Evolutionary conservation across 2,113 vertebrate species (phyloP).

Genomic region (Origma solitaria): DNA sequence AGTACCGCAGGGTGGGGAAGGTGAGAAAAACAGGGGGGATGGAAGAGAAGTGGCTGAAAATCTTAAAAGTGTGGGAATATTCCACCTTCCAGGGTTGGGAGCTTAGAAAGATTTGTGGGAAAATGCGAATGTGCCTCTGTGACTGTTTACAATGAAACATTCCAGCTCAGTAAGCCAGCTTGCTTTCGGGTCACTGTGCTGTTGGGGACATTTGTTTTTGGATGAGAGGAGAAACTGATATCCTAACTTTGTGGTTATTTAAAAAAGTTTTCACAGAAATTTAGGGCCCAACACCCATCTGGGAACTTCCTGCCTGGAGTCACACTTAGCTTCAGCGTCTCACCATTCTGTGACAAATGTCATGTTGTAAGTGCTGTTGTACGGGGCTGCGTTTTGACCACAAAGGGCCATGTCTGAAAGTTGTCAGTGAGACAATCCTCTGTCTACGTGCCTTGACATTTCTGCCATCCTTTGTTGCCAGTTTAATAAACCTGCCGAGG

Average conservation of each 20-base stretch:
- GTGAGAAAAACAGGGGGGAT: background rate
- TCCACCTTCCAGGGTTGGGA: background rate
- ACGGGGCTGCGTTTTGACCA: background rate
- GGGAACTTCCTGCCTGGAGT: background rate
- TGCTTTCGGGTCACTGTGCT: background rate
- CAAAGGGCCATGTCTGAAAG: background rate
- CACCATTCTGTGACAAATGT: background rate
- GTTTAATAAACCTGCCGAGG: conserved; percentile 30
- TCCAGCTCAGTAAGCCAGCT: background rate
- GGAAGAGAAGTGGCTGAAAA: background rate
- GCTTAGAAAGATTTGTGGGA: background rate
- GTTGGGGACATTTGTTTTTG: background rate
- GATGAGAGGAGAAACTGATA: background rate
- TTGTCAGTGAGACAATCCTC: background rate
- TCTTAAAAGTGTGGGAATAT: background rate
- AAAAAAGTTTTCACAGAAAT: background rate
- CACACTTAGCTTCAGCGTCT: background rate
- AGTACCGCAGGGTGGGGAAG: background rate
- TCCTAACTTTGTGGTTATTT: background rate
- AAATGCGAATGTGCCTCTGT: background rate
- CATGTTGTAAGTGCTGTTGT: background rate
- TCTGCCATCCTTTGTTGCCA: background rate
- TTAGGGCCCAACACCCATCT: background rate
- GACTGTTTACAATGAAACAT: background rate
- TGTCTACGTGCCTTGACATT: background rate